Conservation (phyloP, 2,113 vertebrate species). For the Coptodon bakossiorum region DNA sequence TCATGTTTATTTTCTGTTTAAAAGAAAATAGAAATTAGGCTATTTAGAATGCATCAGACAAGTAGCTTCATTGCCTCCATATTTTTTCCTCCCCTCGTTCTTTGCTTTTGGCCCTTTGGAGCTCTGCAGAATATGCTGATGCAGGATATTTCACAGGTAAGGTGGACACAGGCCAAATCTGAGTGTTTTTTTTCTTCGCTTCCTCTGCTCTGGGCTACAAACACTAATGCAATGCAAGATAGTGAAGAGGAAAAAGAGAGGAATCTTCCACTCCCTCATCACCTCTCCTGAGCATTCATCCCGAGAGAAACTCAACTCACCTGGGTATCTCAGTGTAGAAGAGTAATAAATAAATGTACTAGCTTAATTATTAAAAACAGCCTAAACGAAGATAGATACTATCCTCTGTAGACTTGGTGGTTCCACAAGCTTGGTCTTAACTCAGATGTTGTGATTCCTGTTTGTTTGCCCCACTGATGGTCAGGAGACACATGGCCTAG, state of each 20-base stretch:
- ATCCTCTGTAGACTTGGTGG: slow-evolving; percentile 44
- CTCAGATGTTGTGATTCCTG: slow-evolving; percentile 35
- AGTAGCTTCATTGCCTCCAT: slow-evolving; percentile 7
- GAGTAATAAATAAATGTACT: slow-evolving; percentile 63
- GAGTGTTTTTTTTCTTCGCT: slow-evolving; percentile 30
- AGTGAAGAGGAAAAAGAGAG: slow-evolving; percentile 15
- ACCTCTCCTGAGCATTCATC: slow-evolving; percentile 38
- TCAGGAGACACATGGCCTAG: neutral
- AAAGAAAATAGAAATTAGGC: slow-evolving; percentile 22
- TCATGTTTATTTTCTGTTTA: neutral
- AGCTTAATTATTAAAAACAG: slow-evolving; percentile 71
- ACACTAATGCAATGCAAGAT: slow-evolving; percentile 41
- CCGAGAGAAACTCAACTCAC: slow-evolving; percentile 57
- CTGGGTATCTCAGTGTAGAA: slow-evolving; percentile 52
- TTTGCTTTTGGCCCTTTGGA: slow-evolving; percentile 34
- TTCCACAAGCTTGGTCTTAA: slow-evolving; percentile 16
- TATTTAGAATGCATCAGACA: slow-evolving; percentile 15
- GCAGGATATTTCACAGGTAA: slow-evolving; percentile 50
- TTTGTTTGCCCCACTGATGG: slow-evolving; percentile 44
- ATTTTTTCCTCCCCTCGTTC: neutral
- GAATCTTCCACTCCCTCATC: slow-evolving; percentile 35
- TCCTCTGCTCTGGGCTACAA: slow-evolving; percentile 59
- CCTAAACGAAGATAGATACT: slow-evolving; percentile 60
- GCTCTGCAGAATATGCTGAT: slow-evolving; percentile 58
- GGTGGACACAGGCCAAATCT: slow-evolving; percentile 65